Evolutionary conservation across 1,140 invertebrate species (phyloP), one percentile per base, ranked within the genome.

Genomic region (Lethrus apterus): DNA sequence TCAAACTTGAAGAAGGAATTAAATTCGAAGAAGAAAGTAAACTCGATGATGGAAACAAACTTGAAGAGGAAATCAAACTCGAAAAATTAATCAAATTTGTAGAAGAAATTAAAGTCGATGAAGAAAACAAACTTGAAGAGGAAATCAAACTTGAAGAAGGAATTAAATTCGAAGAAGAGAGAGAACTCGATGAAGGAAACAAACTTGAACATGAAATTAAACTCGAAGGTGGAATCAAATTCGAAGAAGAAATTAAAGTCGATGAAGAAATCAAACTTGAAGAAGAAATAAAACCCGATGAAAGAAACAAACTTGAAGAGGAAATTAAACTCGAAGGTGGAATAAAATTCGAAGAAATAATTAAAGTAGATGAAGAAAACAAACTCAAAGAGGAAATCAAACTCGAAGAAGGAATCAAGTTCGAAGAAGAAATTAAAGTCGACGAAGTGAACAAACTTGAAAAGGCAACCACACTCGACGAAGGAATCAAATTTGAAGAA

Each of bases 281-380:
- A 33, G 35, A 38, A 31, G 44, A 30, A 36, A 46, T 32, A 21
- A 10, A 18, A 38, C n/a, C n/a, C 35, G 19, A 10, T 40, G 48
- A 51, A 4, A 9, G 8, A 48, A 46, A 18, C 9, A 8, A 41
- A 47, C 23, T 32, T 31, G 9, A 36, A 32, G 26, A 38, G 42
- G 35, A 34, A 31, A 4, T 10, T 26, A 5, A 11, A 11, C 14
- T 11, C n/a, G 14, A 14, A 10, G 14, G 30, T 11, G 4, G 30
- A 32, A 32, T 10, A 10, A 26, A 26, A 26, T 26, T 10, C 24
- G 24, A 26, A 5, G 24, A 26, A 26, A 10, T 26, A 5, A 4
- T 26, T 10, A 26, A 26, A 26, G 24, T 5, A 5, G 5, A 10
- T 26, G 24, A 4, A 26, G 24, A 26, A 5, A 5, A 4, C 5